These are phyloP conservation scores for Macroramphosus scolopax DNA, from an alignment of 2,797 vertebrate species.

Conservation along the genomic window DNA sequence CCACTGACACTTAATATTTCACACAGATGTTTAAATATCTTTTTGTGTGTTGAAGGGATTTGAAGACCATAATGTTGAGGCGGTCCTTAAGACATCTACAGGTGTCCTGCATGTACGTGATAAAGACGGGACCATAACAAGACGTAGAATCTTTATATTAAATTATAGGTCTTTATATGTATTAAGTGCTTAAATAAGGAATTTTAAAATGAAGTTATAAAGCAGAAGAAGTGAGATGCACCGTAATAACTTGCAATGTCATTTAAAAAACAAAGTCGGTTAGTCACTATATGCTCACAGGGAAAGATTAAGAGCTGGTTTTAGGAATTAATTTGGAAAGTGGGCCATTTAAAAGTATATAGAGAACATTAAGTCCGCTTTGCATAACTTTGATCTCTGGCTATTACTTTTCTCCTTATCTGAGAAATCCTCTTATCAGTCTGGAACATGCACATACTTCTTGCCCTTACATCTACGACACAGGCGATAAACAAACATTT, in stretches of 20 bases:
- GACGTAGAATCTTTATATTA: no score
- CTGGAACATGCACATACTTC: slow-evolving; percentile 51
- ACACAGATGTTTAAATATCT: no score
- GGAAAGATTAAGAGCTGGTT: slow-evolving; percentile 38
- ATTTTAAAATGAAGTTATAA: neutral
- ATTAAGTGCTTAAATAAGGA: no score
- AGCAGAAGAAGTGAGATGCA: slow-evolving; percentile 25
- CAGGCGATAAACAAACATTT: slow-evolving; percentile 64
- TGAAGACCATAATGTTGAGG: no score
- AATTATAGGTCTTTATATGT: no score
- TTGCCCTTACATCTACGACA: slow-evolving; percentile 52
- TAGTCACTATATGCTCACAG: slow-evolving; percentile 24
- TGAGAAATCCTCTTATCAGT: slow-evolving; percentile 67
- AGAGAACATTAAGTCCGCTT: slow-evolving; percentile 48
- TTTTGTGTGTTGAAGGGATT: no score
- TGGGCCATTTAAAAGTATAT: slow-evolving; percentile 51
- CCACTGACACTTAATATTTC: slow-evolving; percentile 11
- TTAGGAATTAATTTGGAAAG: slow-evolving; percentile 54
- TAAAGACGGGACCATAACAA: no score
- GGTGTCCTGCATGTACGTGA: no score
- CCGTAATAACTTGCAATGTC: slow-evolving; percentile 17
- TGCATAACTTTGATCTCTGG: slow-evolving; percentile 68
- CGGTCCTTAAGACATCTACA: no score
- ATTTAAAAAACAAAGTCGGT: slow-evolving; percentile 21
- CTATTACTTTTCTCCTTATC: slow-evolving; percentile 61